Conservation (phyloP, 2,888 invertebrate genomes). For the Timema podura region DNA sequence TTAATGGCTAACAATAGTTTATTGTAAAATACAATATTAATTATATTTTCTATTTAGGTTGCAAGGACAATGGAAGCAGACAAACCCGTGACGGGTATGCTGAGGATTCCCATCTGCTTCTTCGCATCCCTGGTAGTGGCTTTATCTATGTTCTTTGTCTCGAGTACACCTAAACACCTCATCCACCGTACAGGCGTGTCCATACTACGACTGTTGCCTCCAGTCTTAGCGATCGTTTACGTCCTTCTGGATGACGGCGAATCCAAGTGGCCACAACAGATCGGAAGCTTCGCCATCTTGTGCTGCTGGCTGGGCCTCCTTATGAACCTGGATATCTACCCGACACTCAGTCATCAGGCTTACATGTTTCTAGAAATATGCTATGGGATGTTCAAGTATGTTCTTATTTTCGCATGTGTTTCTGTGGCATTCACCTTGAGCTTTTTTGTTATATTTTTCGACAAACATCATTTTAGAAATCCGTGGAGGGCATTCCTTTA, state of each 20-base stretch:
- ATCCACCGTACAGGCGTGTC: background rate
- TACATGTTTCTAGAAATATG: conserved; percentile 12
- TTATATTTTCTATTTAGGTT: background rate
- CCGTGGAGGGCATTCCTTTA: conserved; percentile 6
- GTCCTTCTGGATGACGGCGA: conserved; percentile 5
- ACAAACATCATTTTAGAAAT: background rate
- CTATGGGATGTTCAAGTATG: conserved; percentile 12
- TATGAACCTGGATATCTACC: conserved; percentile 5
- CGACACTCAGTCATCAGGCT: conserved; percentile 10
- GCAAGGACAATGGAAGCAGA: conserved; percentile 4
- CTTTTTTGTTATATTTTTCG: conserved; percentile 1
- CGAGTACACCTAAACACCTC: conserved; percentile 2
- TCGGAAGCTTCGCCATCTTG: conserved; percentile 2
- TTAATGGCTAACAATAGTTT: too few relatives aligned
- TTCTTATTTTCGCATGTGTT: conserved; percentile 2
- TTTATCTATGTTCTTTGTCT: background rate
- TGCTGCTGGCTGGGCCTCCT: background rate
- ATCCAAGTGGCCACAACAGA: conserved; percentile 6
- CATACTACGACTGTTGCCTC: background rate
- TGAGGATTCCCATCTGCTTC: background rate
- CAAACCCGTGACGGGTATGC: background rate
- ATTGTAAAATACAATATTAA: too few relatives aligned
- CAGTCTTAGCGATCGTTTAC: conserved; percentile 3
- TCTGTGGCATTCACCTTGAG: conserved; percentile 2
- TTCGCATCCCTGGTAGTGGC: background rate